Evolutionary conservation across 1,140 invertebrate genomes (phyloP), one percentile per base, ranked within the genome.

Genomic region (Harlomillsia oculata): DNA sequence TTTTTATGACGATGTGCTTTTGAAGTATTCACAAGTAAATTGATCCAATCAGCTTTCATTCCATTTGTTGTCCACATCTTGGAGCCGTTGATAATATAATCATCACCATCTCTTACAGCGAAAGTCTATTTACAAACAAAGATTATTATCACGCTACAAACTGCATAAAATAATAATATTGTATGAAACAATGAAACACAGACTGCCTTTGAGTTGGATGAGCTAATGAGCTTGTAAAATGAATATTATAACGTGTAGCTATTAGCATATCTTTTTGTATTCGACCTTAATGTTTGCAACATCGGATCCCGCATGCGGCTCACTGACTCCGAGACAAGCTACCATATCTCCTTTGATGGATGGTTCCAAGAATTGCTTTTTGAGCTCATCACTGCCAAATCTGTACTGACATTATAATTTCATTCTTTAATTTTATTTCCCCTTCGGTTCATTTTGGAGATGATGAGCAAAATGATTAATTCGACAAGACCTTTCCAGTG

Each of bases 1-100:
- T 77, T 80, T 44, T 63, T 64, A 64, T 82, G 60, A 34, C 45
- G 30, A 51, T 29, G 21, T 5, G 67, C 69, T 21, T 68, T 56
- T 16, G 69, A 67, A 1, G 78, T 80, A 66, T 78, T 79, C 3
- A 73, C 76, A 18, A 80, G 62, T 9, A 80, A 63, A 67, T 75
- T 77, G 67, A 79, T 77, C 76, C 76, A 79, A 64, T 79, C 78
- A 5, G 77, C 77, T 66, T 80, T 75, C 25, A 67, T 59, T 3
- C 74, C 77, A 67, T 77, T 79, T 5, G 78, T 78, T 20, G 73
- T 80, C 78, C 78, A 80, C 76, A 78, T 77, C 66, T 80, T 80
- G 18, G 20, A 23, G 1, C 78, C 78, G 67, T 80, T 80, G 14
- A 80, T 79, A 14, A 80, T 69, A 18, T 73, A 68, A 65, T 80